Evolutionary conservation across 2,113 vertebrate species (phyloP), one percentile per base, ranked within the genome.

Genomic region (Aptenodytes forsteri): DNA sequence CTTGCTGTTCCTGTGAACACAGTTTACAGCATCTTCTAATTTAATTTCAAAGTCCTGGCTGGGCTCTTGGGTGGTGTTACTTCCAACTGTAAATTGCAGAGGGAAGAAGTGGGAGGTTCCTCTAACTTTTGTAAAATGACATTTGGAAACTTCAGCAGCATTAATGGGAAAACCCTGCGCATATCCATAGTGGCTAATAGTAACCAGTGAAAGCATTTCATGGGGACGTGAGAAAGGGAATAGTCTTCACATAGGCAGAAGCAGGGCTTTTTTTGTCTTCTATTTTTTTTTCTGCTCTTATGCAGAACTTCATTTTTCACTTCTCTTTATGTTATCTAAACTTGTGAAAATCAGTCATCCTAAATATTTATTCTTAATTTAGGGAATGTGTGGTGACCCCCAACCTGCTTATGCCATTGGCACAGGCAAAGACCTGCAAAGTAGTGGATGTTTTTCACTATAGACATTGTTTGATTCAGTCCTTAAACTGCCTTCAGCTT

Each of bases 101-200:
- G 82, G 92, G 61, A 50, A 92, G 44, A 69, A 58, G 54, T 20
- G 79, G 81, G 89, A 83, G 83, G 84, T 64, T 89, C 78, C 93
- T 81, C 58, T 3, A 14, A 12, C 75, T 87, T 42, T 10, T 44
- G 93, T 61, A 44, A 69, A 82, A 75, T 20, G 61, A 91, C 71
- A 23, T 81, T 90, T 54, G 93, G 93, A 96, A 95, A 97, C 30
- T 94, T 73, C 13, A 70, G 72, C 79, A 73, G 62, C 75, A 77
- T 19, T 21, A 80, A 78, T 61, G 79, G 90, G 72, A 91, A 95
- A 88, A 50, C 46, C 87, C 85, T 81, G 58, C 5, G 3, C 42
- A 10, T 10, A 46, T 11, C 62, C 47, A 17, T 7, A 5, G 58
- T 3, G 66, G 73, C 54, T 65, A 13, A 38, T 2, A 17, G 86